Conservation (phyloP, 2,797 vertebrate species). For the Pachyuromys duprasi region DNA sequence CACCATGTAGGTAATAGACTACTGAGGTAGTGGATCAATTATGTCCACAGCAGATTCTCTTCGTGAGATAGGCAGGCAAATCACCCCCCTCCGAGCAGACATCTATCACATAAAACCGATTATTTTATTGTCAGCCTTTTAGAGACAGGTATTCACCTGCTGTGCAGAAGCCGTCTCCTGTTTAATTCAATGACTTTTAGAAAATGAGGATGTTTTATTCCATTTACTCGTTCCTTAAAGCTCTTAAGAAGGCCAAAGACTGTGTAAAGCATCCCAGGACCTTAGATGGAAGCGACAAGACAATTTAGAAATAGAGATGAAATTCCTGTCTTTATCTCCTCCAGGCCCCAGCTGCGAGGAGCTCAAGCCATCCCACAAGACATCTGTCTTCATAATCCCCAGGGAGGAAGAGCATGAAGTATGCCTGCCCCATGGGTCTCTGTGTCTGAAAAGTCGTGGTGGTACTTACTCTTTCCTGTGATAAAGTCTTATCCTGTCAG, state of each 20-base stretch:
- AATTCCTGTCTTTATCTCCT: slow-evolving; percentile 13
- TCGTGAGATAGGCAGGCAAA: slow-evolving; percentile 44
- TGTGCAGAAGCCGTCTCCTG: slow-evolving; percentile 62
- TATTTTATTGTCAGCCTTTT: slow-evolving; percentile 76
- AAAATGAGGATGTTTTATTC: slow-evolving; percentile 76
- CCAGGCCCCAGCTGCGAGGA: background rate
- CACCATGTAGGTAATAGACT: slow-evolving; percentile 3
- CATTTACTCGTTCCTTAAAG: slow-evolving; percentile 74
- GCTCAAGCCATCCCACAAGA: background rate
- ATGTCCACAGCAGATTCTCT: slow-evolving; percentile 24
- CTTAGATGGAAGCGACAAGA: slow-evolving; percentile 59
- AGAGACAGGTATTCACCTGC: slow-evolving; percentile 65
- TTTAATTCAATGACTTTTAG: slow-evolving; percentile 83
- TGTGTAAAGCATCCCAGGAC: slow-evolving; percentile 54
- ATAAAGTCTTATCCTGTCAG: background rate
- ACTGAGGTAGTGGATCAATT: slow-evolving; percentile 29
- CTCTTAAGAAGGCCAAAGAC: slow-evolving; percentile 74
- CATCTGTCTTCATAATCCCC: slow-evolving; percentile 42
- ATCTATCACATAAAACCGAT: slow-evolving; percentile 49
- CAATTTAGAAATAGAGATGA: slow-evolving; percentile 57
- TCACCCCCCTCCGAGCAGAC: slow-evolving; percentile 40
- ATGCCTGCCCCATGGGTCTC: background rate
- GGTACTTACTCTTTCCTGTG: background rate
- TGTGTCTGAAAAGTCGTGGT: background rate
- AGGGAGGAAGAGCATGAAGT: background rate